phyloP scores from a whole-genome alignment of 2,888 invertebrate species.

The Cephus pulcher region DNA sequence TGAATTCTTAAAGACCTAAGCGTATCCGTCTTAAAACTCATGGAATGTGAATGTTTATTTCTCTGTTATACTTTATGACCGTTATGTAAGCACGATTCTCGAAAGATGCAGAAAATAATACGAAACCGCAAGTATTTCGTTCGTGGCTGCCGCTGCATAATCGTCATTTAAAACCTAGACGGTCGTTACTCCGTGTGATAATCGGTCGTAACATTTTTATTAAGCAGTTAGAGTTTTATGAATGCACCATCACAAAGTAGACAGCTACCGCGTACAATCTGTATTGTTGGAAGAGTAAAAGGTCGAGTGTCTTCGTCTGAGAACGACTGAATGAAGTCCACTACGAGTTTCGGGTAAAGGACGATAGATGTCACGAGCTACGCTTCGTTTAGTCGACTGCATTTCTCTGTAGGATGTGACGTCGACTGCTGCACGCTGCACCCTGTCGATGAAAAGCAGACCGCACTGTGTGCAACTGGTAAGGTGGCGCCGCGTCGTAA shows the following conservation, averaged over 20 bases:
- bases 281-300: slow-evolving; percentile 49
- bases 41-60: not conserved
- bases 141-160: not conserved
- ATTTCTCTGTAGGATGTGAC: not conserved
- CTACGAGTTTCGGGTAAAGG: slow-evolving; percentile 38
- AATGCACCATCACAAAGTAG: slow-evolving; percentile 24
- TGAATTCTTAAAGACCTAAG: not conserved
- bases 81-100: not conserved
- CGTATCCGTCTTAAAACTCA: not conserved
- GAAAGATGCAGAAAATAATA: not conserved
- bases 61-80: not conserved
- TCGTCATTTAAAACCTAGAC: not conserved
- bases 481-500: not conserved
- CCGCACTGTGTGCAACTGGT: not conserved
- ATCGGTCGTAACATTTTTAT: slow-evolving; percentile 53
- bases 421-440: not conserved
- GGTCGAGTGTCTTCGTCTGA: not conserved
- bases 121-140: not conserved
- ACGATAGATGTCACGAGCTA: slow-evolving; percentile 52
- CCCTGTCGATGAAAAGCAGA: not conserved
- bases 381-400: not conserved
- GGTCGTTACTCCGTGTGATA: slow-evolving; percentile 28
- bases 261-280: slow-evolving; percentile 34
- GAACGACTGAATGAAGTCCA: slow-evolving; percentile 15
- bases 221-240: slow-evolving; percentile 52